Percentiles rank a stretch among this genome's conserved stretches.
Evolutionary conservation across 2,113 vertebrate species (phyloP).

Genomic region (Camelus dromedarius): DNA sequence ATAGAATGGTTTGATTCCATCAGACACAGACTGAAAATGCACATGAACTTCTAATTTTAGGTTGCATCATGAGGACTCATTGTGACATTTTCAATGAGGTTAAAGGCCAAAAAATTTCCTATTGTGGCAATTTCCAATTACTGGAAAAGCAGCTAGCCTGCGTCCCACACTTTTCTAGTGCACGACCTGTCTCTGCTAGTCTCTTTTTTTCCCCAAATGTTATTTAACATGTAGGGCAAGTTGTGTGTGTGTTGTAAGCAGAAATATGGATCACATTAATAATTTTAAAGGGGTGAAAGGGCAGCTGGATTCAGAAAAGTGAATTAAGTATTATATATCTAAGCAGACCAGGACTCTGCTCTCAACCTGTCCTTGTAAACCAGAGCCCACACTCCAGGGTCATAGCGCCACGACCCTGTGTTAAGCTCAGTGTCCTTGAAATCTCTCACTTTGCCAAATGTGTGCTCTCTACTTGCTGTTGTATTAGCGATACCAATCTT

Average conservation of each 20-base stretch:
- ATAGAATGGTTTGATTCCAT: constrained; percentile 14
- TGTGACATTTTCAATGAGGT: constrained; percentile 60
- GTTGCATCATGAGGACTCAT: background rate
- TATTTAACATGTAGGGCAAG: constrained; percentile 30
- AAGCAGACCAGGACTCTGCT: background rate
- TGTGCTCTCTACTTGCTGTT: background rate
- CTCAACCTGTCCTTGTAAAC: background rate
- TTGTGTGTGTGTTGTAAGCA: constrained; percentile 33
- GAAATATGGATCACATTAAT: constrained; percentile 44
- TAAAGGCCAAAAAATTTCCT: background rate
- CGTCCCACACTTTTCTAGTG: background rate
- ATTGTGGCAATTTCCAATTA: constrained; percentile 51
- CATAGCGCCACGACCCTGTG: no score
- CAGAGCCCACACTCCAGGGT: background rate
- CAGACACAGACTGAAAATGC: constrained; percentile 1
- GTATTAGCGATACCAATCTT: background rate
- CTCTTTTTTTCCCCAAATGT: background rate
- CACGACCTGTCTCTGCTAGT: background rate
- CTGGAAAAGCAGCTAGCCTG: background rate
- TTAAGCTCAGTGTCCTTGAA: background rate
- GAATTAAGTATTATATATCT: constrained; percentile 2
- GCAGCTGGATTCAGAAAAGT: background rate
- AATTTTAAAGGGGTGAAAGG: constrained; percentile 39
- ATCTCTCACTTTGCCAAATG: background rate
- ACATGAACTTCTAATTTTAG: constrained; percentile 51